Evolutionary conservation across 1,140 invertebrate genomes (phyloP).

Genomic region (Zaprionus inermis): DNA sequence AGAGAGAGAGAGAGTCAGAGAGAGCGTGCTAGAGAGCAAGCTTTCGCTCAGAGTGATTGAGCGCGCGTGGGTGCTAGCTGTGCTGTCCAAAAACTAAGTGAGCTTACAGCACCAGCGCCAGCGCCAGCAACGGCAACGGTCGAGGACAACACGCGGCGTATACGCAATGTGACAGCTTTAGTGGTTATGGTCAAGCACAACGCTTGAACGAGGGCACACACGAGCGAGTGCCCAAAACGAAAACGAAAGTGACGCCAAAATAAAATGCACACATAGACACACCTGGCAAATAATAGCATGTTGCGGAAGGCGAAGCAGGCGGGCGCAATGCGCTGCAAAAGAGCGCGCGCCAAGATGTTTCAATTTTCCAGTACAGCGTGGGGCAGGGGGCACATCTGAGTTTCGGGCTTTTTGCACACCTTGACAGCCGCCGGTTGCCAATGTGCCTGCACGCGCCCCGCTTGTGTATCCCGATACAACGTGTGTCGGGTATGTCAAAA

Average conservation of each 20-base stretch:
- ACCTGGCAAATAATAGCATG: conserved; percentile 19
- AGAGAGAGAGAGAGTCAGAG: conserved; percentile 1
- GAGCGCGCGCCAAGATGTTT: conserved; percentile 35
- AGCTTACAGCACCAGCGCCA: too few species aligned
- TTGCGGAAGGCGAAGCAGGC: conserved; percentile 11
- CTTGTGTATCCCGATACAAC: conserved; percentile 3
- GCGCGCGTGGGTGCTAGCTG: conserved; percentile 54
- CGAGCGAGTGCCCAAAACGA: conserved; percentile 37
- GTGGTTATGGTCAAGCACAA: conserved; percentile 80
- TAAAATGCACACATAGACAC: conserved; percentile 19
- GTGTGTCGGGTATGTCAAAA: background rate
- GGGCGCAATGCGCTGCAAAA: conserved; percentile 48
- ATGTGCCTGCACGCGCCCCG: background rate
- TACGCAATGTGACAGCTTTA: conserved; percentile 81
- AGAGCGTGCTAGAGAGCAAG: conserved; percentile 17
- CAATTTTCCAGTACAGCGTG: conserved; percentile 23
- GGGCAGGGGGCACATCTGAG: conserved; percentile 31
- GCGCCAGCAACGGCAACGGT: conserved; percentile 20
- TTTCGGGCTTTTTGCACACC: conserved; percentile 36
- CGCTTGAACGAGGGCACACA: conserved; percentile 75
- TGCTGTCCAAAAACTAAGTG: conserved; percentile 11
- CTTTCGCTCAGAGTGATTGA: conserved; percentile 21
- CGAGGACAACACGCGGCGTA: conserved; percentile 79
- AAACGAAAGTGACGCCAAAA: conserved; percentile 69
- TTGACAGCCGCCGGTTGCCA: conserved; percentile 45